Base-by-base conservation (phyloP, 2,797 vertebrate genomes). In the Acipenser transmontanus region DNA sequence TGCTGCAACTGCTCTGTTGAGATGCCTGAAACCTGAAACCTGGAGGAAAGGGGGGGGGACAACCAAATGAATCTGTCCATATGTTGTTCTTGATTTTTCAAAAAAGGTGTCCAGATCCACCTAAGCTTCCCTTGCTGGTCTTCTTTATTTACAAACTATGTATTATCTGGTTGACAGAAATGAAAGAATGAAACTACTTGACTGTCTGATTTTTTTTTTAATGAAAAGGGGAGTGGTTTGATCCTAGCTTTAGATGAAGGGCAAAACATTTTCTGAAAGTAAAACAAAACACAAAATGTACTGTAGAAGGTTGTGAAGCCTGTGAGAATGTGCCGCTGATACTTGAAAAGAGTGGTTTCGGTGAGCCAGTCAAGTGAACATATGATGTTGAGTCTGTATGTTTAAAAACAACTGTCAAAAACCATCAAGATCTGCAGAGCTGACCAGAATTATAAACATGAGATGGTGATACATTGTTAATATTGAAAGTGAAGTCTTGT, bases 241-340 rank as follows among this genome's bases (percentile, higher is more conserved):
- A 34, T 34, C 34, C 34, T 4, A 34, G 34, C 34, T 66, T 70
- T 70, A 77, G 76, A 76, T 78, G 68, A 77, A 76, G 73, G 76
- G 75, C 72, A 77, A 68, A 69, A 65, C 64, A 72, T 73, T 69
- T 74, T 69, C 73, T 68, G 65, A 69, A 72, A 78, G 68, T 71
- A 34, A 70, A 78, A 70, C 59, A 14, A 69, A 70, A 67, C 67
- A 70, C 63, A 72, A 66, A 34, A 63, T 62, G 59, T 65, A 59
- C 65, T 67, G 70, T 6, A 51, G 68, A 52, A 69, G 51, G 72
- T 63, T n/a, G 63, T 17, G 68, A 71, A 59, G 73, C 68, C 69
- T 62, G 6, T 66, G 68, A 49, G 7, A 4, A 56, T 67, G 57
- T 48, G 66, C 65, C 50, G 64, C 61, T 52, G 68, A 34, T 34